phyloP scores from a whole-genome alignment of 2,113 vertebrate genomes.

The Pagrus major region DNA sequence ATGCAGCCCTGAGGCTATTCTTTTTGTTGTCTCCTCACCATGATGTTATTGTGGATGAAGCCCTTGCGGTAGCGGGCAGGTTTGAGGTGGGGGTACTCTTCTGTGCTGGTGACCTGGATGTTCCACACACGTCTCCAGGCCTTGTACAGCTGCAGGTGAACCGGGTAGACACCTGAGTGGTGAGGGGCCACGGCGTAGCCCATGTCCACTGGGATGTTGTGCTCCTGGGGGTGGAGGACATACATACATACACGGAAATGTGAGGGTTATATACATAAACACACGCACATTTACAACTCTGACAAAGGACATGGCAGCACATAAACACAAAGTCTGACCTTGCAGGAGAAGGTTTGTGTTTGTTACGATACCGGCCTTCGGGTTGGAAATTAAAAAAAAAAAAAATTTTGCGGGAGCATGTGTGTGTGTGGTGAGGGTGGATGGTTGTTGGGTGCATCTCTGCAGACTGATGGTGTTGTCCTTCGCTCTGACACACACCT shows the following conservation, averaged over 20 bases:
- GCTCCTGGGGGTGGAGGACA: slow-evolving; percentile 85
- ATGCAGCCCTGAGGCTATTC: slow-evolving; percentile 1
- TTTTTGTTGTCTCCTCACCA: slow-evolving; percentile 86
- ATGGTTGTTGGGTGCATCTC: slow-evolving; percentile 56
- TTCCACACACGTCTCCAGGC: slow-evolving; percentile 97
- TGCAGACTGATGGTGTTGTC: slow-evolving; percentile 80
- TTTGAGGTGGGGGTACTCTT: slow-evolving; percentile 97
- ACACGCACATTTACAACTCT: slow-evolving; percentile 47
- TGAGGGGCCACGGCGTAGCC: slow-evolving; percentile 97
- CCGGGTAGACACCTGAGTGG: slow-evolving; percentile 97
- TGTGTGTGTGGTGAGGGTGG: slow-evolving; percentile 53
- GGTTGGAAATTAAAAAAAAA: slow-evolving; percentile 55
- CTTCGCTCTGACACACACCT: slow-evolving; percentile 78
- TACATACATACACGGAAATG: not conserved
- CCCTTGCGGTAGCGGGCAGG: slow-evolving; percentile 94
- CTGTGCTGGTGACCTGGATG: slow-evolving; percentile 96
- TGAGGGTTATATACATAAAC: slow-evolving; percentile 58
- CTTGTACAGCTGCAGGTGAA: slow-evolving; percentile 96
- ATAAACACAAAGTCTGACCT: slow-evolving; percentile 62
- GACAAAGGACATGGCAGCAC: slow-evolving; percentile 35
- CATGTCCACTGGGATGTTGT: slow-evolving; percentile 94
- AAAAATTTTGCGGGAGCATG: slow-evolving; percentile 46
- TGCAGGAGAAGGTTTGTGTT: slow-evolving; percentile 56
- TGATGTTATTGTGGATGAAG: slow-evolving; percentile 95
- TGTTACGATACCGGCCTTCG: slow-evolving; percentile 71